phyloP scores from a whole-genome alignment of 2,113 vertebrate species.

The Sciurus niger region DNA sequence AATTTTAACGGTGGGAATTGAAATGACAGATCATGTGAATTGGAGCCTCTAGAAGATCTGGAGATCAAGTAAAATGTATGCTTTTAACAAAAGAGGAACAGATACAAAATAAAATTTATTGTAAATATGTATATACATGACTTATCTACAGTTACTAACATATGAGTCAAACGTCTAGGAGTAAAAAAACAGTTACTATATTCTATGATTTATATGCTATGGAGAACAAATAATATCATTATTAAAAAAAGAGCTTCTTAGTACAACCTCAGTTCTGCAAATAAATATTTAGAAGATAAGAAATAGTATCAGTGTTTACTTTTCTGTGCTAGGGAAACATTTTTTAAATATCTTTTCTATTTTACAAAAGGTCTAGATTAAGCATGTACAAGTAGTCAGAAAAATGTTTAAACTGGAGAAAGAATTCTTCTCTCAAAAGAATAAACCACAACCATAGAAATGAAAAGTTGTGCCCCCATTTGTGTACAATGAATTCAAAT shows the following conservation, averaged over 20 bases:
- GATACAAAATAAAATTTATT: not conserved
- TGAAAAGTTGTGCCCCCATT: too few species aligned
- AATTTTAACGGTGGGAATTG: not conserved
- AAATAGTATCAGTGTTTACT: conserved; percentile 50
- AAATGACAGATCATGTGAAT: not conserved
- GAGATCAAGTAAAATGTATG: not conserved
- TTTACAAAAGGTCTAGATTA: not conserved
- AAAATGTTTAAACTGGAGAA: not conserved
- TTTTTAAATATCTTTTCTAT: not conserved
- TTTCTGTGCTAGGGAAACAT: not conserved
- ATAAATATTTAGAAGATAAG: not conserved
- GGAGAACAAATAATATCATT: not conserved
- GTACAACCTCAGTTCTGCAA: not conserved
- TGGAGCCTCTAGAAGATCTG: not conserved
- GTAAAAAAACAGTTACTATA: not conserved
- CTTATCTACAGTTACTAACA: conserved; percentile 13
- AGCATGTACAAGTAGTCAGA: not conserved
- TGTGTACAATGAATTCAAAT: too few species aligned
- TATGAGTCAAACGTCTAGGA: not conserved
- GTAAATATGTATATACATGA: not conserved
- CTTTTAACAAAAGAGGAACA: conserved; percentile 33
- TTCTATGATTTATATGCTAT: not conserved
- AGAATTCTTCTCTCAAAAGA: not conserved
- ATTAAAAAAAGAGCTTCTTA: not conserved
- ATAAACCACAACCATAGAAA: too few species aligned